Percentiles rank a stretch among this genome's conserved stretches.
Conservation (phyloP, 2,113 vertebrate genomes). For the Sialia sialis region DNA sequence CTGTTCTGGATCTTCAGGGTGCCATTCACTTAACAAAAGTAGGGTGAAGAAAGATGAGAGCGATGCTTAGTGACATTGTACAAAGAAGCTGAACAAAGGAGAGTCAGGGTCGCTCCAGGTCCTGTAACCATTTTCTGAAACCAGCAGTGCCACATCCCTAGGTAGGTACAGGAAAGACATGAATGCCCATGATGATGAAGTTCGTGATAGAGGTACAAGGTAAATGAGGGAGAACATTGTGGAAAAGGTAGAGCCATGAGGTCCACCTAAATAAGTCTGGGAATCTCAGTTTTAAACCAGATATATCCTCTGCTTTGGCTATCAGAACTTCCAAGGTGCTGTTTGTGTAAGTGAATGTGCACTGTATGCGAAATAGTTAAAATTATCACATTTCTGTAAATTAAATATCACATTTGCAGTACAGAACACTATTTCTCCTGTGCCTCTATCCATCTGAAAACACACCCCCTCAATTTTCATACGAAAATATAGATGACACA, state of each 20-base stretch:
- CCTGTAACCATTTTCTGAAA: not conserved
- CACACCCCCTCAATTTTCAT: not conserved
- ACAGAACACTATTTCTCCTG: not conserved
- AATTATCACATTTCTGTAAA: not conserved
- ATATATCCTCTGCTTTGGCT: not conserved
- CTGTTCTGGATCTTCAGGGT: not conserved
- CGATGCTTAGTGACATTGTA: not conserved
- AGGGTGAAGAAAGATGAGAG: not conserved
- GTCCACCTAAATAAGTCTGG: not conserved
- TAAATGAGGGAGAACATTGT: not conserved
- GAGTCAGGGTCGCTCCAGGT: not conserved
- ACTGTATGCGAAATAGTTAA: not conserved
- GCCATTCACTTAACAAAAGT: not conserved
- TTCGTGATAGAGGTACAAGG: not conserved
- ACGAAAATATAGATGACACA: not conserved
- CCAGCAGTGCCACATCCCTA: not conserved
- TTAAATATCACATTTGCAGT: not conserved
- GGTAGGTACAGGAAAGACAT: not conserved
- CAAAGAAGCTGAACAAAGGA: not conserved
- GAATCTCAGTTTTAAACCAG: not conserved
- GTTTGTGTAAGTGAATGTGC: not conserved
- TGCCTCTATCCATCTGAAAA: not conserved
- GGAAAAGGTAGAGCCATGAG: not conserved
- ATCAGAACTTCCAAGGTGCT: not conserved
- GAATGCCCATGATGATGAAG: not conserved